Conservation (phyloP, 1,140 invertebrate genomes). For the Drosophila bocqueti region DNA sequence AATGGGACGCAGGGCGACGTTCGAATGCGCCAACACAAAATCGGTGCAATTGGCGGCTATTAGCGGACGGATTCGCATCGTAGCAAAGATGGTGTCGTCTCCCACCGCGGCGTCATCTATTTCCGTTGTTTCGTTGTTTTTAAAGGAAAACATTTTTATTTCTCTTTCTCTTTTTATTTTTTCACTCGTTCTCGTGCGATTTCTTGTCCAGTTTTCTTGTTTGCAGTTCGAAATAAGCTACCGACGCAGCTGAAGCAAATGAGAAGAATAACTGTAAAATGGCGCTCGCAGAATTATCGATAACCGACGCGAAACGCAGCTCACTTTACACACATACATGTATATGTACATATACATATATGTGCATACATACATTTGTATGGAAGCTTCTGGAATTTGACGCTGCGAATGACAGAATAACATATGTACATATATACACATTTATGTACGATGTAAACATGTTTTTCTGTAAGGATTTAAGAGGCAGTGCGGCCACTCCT, state of each 20-base stretch:
- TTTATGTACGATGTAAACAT: background rate
- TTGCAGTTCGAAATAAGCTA: too few relatives aligned
- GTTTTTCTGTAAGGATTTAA: constrained; percentile 52
- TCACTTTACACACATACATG: too few relatives aligned
- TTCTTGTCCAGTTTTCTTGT: too few relatives aligned
- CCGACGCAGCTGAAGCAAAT: background rate
- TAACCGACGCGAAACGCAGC: too few relatives aligned
- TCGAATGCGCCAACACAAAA: constrained; percentile 45
- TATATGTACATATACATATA: too few relatives aligned
- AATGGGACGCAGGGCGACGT: constrained; percentile 1
- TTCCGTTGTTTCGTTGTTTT: too few relatives aligned
- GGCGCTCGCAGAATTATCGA: too few relatives aligned
- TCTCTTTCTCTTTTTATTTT: background rate
- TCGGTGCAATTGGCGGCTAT: constrained; percentile 39
- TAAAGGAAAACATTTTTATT: background rate
- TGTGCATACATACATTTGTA: too few relatives aligned
- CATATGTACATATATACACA: background rate
- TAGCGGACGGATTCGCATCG: constrained; percentile 10
- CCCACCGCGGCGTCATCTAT: too few relatives aligned
- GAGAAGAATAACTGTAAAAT: too few relatives aligned
- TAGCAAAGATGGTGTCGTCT: background rate
- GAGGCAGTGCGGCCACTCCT: constrained; percentile 80
- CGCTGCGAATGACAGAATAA: background rate
- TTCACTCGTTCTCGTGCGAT: background rate
- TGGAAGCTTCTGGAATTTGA: background rate